Conservation (phyloP, 2,888 invertebrate species). For the Dastarcus helophoroides region DNA sequence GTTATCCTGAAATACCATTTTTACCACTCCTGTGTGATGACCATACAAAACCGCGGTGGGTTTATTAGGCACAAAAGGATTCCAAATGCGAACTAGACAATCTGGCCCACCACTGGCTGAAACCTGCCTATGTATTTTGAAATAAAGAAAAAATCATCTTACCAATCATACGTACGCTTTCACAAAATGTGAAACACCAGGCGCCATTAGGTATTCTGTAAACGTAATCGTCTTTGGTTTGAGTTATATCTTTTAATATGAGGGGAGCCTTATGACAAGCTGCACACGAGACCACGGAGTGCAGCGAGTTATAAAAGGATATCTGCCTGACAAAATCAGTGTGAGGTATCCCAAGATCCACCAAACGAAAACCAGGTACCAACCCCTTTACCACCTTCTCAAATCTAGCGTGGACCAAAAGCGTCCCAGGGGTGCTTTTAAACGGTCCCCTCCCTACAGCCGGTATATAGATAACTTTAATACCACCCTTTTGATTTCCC, state of each 20-base stretch:
- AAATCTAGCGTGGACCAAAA: conserved; percentile 48
- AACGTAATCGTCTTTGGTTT: conserved; percentile 43
- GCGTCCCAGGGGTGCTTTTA: conserved; percentile 52
- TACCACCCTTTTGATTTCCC: conserved; percentile 65
- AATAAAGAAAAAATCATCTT: too few species aligned
- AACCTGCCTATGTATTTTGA: too few species aligned
- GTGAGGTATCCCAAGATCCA: conserved; percentile 20
- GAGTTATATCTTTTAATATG: conserved; percentile 49
- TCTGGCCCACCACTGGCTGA: conserved; percentile 67
- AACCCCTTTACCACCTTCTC: conserved; percentile 28
- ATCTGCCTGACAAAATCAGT: conserved; percentile 47
- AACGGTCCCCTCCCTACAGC: conserved; percentile 56
- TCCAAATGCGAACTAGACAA: conserved; percentile 54
- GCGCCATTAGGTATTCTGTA: conserved; percentile 48
- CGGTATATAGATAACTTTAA: conserved; percentile 52
- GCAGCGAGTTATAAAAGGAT: conserved; percentile 51
- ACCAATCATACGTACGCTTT: too few species aligned
- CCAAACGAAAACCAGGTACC: conserved; percentile 21
- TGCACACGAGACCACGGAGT: conserved; percentile 53
- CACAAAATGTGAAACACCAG: too few species aligned
- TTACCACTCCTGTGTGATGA: conserved; percentile 57
- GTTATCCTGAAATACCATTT: conserved; percentile 53
- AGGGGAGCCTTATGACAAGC: conserved; percentile 39
- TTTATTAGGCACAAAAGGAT: conserved; percentile 60
- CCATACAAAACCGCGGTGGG: conserved; percentile 53